Evolutionary conservation across 2,888 invertebrate genomes (phyloP).

Genomic region (Saturnia pavonia): DNA sequence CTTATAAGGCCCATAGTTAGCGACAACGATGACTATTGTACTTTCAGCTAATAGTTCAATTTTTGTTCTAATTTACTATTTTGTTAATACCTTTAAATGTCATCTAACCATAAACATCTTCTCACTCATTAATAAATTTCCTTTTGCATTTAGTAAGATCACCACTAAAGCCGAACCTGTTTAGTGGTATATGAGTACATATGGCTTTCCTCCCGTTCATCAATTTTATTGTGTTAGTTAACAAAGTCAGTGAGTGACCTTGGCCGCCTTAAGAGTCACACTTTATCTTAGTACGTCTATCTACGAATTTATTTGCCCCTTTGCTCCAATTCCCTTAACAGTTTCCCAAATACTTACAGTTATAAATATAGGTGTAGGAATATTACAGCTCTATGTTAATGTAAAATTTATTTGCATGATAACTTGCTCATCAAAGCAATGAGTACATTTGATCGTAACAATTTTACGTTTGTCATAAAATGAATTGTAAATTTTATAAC

Average conservation of each 20-base stretch:
- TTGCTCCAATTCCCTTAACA: neutral
- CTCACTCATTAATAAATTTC: neutral
- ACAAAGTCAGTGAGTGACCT: neutral
- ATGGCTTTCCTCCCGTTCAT: neutral
- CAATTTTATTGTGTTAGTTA: neutral
- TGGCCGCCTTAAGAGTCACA: neutral
- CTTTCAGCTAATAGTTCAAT: too few relatives aligned
- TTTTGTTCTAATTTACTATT: neutral
- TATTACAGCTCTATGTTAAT: neutral
- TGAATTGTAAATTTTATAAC: slow-evolving; percentile 47
- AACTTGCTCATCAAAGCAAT: slow-evolving; percentile 24
- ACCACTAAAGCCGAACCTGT: neutral
- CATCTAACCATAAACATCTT: neutral
- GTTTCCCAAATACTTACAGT: neutral
- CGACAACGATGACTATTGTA: too few relatives aligned
- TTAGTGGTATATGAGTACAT: neutral
- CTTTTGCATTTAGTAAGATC: neutral
- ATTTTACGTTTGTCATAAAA: slow-evolving; percentile 47
- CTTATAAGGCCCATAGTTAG: too few relatives aligned
- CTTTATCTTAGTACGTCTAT: neutral
- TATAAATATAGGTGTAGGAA: neutral
- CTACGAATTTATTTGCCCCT: neutral
- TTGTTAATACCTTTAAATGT: neutral
- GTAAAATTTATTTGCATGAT: slow-evolving; percentile 15
- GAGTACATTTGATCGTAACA: slow-evolving; percentile 36